Evolutionary conservation across 2,113 vertebrate species (phyloP).

Genomic region (Tychaedon coryphoeus): DNA sequence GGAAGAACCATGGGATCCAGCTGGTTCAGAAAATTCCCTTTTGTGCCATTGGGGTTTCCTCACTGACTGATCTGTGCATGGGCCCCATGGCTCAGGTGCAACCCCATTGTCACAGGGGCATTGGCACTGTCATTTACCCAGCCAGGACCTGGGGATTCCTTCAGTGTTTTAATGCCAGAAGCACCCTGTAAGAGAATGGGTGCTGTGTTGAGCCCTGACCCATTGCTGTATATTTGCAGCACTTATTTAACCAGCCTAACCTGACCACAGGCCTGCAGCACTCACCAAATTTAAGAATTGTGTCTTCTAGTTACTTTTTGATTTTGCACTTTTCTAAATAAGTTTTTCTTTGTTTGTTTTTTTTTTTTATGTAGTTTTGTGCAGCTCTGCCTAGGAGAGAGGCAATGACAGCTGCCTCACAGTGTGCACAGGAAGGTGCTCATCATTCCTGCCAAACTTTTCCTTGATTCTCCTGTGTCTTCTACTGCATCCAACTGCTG

Average conservation of each 20-base stretch:
- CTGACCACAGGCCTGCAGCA: neutral
- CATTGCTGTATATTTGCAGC: neutral
- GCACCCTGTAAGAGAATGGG: neutral
- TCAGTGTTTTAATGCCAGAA: neutral
- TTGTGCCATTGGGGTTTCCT: neutral
- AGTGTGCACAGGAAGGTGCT: neutral
- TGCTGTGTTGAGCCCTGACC: neutral
- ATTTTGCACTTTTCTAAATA: neutral
- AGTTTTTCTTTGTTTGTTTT: neutral
- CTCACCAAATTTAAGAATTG: neutral
- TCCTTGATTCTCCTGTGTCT: neutral
- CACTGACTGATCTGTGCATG: neutral
- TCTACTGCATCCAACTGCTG: neutral
- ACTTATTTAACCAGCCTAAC: neutral
- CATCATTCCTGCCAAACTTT: neutral
- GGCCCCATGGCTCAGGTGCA: neutral
- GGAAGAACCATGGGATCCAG: rapidly evolving
- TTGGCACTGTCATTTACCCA: neutral
- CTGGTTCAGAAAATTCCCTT: neutral
- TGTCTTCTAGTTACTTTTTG: neutral
- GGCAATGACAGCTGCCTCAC: rapidly evolving
- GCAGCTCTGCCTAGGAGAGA: neutral
- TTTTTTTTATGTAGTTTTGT: rapidly evolving
- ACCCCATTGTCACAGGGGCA: neutral
- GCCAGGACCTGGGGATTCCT: neutral